Evolutionary conservation across 1,140 invertebrate species (phyloP).

Genomic region (Cyclargus thomasi): DNA sequence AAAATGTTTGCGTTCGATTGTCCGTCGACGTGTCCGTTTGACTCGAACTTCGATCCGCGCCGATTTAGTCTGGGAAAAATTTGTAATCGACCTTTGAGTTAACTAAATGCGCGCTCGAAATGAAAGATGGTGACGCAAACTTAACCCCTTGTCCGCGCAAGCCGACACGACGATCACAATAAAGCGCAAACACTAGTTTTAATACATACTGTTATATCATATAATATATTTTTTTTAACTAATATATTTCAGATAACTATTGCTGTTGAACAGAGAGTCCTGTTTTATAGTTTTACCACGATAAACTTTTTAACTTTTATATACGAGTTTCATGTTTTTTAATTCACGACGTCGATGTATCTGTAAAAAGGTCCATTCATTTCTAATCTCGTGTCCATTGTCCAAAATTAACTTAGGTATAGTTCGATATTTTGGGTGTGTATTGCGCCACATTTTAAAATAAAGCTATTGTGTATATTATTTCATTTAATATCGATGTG

Average conservation of each 20-base stretch:
- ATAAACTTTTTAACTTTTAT: constrained; percentile 57
- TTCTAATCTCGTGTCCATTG: constrained; percentile 67
- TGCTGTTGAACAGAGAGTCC: constrained; percentile 64
- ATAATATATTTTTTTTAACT: constrained; percentile 71
- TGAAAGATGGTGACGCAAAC: not conserved
- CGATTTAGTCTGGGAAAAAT: not conserved
- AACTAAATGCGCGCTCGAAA: not conserved
- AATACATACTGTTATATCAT: constrained; percentile 64
- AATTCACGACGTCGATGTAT: constrained; percentile 37
- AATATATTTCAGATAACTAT: constrained; percentile 72
- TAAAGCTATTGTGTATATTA: constrained; percentile 73
- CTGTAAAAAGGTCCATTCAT: constrained; percentile 59
- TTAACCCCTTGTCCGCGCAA: not conserved
- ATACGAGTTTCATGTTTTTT: constrained; percentile 55
- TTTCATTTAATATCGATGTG: constrained; percentile 71
- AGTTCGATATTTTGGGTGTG: constrained; percentile 73
- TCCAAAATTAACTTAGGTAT: constrained; percentile 68
- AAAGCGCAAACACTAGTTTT: constrained; percentile 48
- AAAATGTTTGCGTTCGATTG: constrained; percentile 26
- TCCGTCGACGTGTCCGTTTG: not conserved
- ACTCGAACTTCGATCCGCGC: not conserved
- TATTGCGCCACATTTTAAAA: constrained; percentile 68
- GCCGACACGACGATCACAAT: not conserved
- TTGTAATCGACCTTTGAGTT: not conserved
- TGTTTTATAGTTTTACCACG: constrained; percentile 68